These are phyloP conservation scores for Montipora cactus DNA, from an alignment of 64 coral and sea anemone genomes.

Conservation along the genomic window DNA sequence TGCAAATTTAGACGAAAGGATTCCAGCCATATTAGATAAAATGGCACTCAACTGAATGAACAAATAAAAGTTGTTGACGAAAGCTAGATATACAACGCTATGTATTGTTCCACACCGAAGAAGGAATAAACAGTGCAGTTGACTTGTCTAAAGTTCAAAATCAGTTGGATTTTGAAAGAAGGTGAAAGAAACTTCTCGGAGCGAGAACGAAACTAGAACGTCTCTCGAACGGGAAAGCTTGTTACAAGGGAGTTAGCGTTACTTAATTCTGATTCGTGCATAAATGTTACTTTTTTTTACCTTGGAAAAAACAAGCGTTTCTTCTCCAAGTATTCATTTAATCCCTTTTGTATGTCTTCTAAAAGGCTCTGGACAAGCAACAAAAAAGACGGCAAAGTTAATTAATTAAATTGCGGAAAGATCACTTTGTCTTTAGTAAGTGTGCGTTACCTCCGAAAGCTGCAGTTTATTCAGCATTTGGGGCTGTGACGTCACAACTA, in stretches of 20 bases:
- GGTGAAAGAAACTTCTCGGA: too few species aligned
- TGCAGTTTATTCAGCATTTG: conserved; percentile 91
- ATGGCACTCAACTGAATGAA: too few species aligned
- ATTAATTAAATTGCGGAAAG: neutral
- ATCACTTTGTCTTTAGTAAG: neutral
- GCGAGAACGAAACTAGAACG: neutral
- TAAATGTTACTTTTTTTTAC: conserved; percentile 11
- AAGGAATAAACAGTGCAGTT: too few species aligned
- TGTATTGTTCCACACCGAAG: too few species aligned
- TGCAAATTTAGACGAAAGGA: neutral
- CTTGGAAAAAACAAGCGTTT: conserved; percentile 97
- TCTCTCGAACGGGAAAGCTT: too few species aligned
- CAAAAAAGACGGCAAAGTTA: neutral
- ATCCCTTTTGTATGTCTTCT: conserved; percentile 93
- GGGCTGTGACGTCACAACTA: conserved; percentile 80
- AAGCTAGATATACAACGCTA: too few species aligned
- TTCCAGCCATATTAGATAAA: too few species aligned
- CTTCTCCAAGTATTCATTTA: conserved; percentile 97
- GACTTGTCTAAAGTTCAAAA: too few species aligned
- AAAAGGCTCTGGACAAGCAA: conserved; percentile 75
- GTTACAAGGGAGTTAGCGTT: too few species aligned
- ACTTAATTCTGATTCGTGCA: neutral
- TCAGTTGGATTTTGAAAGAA: too few species aligned
- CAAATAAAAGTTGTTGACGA: too few species aligned
- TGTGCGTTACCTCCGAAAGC: conserved; percentile 78